A percentile compares a stretch with the other conserved stretches of the same genome.
phyloP scores from a whole-genome alignment of 2,113 vertebrate genomes.

The Cynoglossus semilaevis region DNA sequence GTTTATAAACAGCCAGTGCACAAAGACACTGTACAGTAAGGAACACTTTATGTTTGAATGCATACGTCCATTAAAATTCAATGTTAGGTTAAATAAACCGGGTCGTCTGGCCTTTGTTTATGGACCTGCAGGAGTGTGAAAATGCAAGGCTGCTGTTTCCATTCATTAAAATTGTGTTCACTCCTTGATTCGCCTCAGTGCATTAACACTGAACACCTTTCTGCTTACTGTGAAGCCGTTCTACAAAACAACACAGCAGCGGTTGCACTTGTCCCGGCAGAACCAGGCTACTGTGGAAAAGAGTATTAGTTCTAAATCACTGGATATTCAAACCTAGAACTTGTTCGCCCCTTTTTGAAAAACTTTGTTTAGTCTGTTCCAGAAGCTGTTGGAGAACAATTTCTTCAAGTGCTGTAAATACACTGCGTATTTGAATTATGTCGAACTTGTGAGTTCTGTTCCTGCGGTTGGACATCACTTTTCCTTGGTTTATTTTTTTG shows the following conservation, averaged over 20 bases:
- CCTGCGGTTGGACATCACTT: no score
- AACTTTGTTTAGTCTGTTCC: no score
- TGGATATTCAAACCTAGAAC: background rate
- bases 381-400: no score
- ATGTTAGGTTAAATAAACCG: slow-evolving; percentile 5
- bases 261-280: slow-evolving; percentile 32
- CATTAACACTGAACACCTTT: slow-evolving; percentile 44
- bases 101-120: slow-evolving; percentile 25
- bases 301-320: slow-evolving; percentile 18
- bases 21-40: background rate
- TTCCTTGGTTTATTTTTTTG: no score
- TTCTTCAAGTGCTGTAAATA: no score
- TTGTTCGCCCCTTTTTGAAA: no score
- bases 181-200: slow-evolving; percentile 26
- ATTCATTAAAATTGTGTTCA: slow-evolving; percentile 54
- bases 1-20: background rate
- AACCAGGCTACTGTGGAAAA: slow-evolving; percentile 13
- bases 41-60: background rate
- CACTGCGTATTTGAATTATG: no score
- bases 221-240: slow-evolving; percentile 45
- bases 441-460: no score
- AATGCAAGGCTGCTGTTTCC: slow-evolving; percentile 55
- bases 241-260: slow-evolving; percentile 28
- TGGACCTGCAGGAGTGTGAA: slow-evolving; percentile 20
- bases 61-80: background rate